Evolutionary conservation across 2,113 vertebrate species (phyloP).

Genomic region (Eubucco bourcierii): DNA sequence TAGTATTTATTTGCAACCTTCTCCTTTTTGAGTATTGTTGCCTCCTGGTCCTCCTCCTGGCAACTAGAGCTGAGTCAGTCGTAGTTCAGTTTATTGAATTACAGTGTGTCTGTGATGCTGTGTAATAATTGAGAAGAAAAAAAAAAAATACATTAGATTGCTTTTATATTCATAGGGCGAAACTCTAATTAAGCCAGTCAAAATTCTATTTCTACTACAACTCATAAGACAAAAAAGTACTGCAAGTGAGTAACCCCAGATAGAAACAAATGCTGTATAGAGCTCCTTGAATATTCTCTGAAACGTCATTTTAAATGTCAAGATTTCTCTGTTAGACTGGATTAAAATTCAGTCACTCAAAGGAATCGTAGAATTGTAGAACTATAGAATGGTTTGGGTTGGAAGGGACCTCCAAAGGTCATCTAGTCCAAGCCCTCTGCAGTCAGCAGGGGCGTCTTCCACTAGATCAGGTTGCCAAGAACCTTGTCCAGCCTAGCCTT

Average conservation of each 20-base stretch:
- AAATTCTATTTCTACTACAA: neutral
- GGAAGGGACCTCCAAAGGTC: no score
- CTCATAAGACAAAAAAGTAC: neutral
- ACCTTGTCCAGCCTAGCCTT: no score
- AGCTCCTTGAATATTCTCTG: neutral
- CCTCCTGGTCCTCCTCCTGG: constrained; percentile 6
- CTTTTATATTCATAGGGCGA: constrained; percentile 13
- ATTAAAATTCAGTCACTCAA: neutral
- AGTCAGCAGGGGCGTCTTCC: no score
- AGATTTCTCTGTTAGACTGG: neutral
- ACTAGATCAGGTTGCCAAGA: no score
- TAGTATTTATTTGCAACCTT: neutral
- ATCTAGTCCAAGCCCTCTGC: no score
- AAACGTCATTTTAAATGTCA: neutral
- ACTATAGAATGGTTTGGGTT: no score
- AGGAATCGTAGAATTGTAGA: neutral
- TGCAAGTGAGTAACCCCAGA: neutral
- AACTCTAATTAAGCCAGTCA: constrained; percentile 1
- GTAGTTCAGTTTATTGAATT: neutral
- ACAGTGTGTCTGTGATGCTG: neutral
- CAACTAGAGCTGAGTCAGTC: constrained; percentile 15
- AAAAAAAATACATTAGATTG: constrained; percentile 4
- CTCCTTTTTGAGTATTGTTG: constrained; percentile 3
- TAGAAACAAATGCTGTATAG: neutral
- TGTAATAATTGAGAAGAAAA: neutral